Evolutionary conservation across 2,797 vertebrate genomes (phyloP).

Genomic region (Spinus pinus): DNA sequence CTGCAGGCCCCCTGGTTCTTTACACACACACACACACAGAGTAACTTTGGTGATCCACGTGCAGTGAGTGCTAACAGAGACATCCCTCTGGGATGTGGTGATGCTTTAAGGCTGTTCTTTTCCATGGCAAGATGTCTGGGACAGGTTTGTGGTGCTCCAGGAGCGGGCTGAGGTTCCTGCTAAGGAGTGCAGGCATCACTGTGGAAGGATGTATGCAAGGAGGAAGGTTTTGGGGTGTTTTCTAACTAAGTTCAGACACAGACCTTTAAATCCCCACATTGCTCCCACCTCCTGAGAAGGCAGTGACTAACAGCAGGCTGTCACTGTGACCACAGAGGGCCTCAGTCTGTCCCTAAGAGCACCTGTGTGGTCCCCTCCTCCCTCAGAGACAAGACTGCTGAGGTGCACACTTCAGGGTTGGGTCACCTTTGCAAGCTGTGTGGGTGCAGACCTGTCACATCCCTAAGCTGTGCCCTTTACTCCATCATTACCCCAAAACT

Average conservation of each 20-base stretch:
- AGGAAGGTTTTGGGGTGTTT: neutral
- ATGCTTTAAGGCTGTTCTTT: neutral
- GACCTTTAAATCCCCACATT: neutral
- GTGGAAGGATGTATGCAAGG: neutral
- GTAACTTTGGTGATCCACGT: neutral
- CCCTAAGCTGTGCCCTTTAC: neutral
- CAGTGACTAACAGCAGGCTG: neutral
- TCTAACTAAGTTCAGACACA: neutral
- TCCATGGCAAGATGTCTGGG: neutral
- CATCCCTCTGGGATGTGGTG: neutral
- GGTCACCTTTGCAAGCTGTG: neutral
- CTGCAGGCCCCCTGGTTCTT: neutral
- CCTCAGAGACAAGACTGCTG: neutral
- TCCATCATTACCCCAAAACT: neutral
- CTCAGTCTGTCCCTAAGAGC: neutral
- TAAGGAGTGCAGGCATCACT: no score
- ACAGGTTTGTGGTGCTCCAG: neutral
- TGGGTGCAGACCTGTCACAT: neutral
- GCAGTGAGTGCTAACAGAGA: neutral
- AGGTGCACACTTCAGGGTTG: neutral
- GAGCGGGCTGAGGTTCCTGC: neutral
- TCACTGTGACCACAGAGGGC: accelerated
- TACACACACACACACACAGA: neutral
- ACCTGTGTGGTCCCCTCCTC: neutral
- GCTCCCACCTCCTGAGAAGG: neutral